These are phyloP conservation scores for Halocynthia aurantium DNA, from an alignment of 23 tunicate genomes.

Conservation along the genomic window DNA sequence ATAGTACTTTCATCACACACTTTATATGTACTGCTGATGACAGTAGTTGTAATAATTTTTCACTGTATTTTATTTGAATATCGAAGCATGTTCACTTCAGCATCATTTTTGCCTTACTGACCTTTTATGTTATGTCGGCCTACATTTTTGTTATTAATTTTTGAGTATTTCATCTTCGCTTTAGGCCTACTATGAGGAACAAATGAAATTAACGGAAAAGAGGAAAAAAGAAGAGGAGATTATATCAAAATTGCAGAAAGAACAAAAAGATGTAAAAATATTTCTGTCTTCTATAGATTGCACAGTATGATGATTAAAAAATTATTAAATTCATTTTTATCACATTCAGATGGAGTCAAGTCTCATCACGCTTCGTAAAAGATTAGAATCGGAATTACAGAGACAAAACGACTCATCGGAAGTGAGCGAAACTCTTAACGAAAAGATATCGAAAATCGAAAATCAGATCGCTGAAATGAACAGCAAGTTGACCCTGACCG, in stretches of 20 bases:
- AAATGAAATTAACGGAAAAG: constrained; percentile 32
- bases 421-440: constrained; percentile 23
- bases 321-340: neutral
- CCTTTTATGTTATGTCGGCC: too few species aligned
- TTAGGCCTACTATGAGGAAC: constrained; percentile 41
- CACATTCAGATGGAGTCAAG: constrained; percentile 50
- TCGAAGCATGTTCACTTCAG: too few species aligned
- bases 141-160: too few species aligned
- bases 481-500: constrained; percentile 38
- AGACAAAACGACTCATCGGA: constrained; percentile 28
- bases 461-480: constrained; percentile 51
- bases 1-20: neutral
- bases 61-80: too few species aligned
- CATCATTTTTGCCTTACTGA: too few species aligned
- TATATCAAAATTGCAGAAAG: constrained; percentile 35
- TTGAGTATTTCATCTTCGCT: too few species aligned
- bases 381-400: constrained; percentile 32
- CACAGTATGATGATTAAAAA: neutral
- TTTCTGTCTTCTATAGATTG: neutral
- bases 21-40: too few species aligned
- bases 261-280: constrained; percentile 49
- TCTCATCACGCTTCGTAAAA: constrained; percentile 22
- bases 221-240: constrained; percentile 46
- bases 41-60: too few species aligned
- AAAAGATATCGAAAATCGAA: constrained; percentile 49